Percentiles rank a stretch among this genome's conserved stretches.
Conservation (phyloP, 2,888 invertebrate genomes). For the Hoplodrina blanda region DNA sequence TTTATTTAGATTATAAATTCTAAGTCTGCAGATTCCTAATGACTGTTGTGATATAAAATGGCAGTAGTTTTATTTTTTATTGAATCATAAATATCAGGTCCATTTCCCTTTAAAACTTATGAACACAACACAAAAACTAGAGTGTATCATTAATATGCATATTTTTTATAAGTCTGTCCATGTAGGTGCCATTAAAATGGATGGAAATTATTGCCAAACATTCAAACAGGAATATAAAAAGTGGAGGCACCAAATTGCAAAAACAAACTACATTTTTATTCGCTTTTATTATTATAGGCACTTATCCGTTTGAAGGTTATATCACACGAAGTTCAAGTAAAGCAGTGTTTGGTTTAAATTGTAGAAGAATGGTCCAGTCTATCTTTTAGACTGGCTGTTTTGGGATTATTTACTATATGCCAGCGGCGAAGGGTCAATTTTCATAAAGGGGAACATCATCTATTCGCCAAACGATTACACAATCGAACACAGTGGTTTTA, state of each 20-base stretch:
- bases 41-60: conserved; percentile 2
- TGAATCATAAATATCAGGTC: conserved; percentile 7
- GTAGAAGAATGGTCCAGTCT: not conserved
- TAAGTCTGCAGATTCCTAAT: conserved; percentile 3
- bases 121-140: conserved; percentile 8
- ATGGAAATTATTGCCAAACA: conserved; percentile 59
- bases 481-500: too few relatives aligned
- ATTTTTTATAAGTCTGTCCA: conserved; percentile 26
- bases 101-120: conserved; percentile 5
- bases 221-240: conserved; percentile 67
- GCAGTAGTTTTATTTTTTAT: not conserved
- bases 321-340: conserved; percentile 65
- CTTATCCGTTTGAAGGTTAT: conserved; percentile 68
- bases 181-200: conserved; percentile 51
- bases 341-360: conserved; percentile 62
- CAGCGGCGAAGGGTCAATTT: too few relatives aligned
- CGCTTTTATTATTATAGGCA: conserved; percentile 70
- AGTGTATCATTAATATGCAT: conserved; percentile 29
- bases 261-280: conserved; percentile 67
- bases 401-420: too few relatives aligned
- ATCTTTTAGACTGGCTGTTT: not conserved
- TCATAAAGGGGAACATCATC: too few relatives aligned
- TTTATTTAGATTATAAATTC: conserved; percentile 22
- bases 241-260: conserved; percentile 65
- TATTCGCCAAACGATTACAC: too few relatives aligned